These are phyloP conservation scores for Drosophila colorata DNA, from an alignment of 2,888 invertebrate species.

Conservation along the genomic window DNA sequence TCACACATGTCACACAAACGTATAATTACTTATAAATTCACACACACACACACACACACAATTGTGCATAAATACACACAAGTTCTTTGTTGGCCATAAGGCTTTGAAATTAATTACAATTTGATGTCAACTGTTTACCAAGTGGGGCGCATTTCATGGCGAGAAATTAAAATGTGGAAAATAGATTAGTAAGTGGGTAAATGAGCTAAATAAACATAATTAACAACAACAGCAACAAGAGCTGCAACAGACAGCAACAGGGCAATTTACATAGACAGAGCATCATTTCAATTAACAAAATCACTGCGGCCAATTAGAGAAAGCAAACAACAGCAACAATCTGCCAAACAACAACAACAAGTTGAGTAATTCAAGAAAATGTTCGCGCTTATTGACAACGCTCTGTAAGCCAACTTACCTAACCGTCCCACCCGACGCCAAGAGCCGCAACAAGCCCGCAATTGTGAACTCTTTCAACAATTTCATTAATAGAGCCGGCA, in stretches of 20 bases:
- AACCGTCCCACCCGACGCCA: background rate
- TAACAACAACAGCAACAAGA: constrained; percentile 23
- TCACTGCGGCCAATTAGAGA: constrained; percentile 70
- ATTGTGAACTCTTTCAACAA: constrained; percentile 39
- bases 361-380: constrained; percentile 37
- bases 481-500: constrained; percentile 37
- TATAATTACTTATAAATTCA: background rate
- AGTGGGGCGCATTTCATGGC: constrained; percentile 4
- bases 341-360: constrained; percentile 17
- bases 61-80: background rate
- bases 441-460: constrained; percentile 11
- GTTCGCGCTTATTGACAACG: constrained; percentile 26
- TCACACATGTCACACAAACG: background rate
- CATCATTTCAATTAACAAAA: constrained; percentile 67
- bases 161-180: constrained; percentile 30
- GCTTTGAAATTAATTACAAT: constrained; percentile 29
- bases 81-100: constrained; percentile 18
- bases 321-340: constrained; percentile 53
- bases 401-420: constrained; percentile 19
- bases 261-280: constrained; percentile 41
- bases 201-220: constrained; percentile 53
- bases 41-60: background rate
- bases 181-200: constrained; percentile 43
- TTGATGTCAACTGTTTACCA: constrained; percentile 24
- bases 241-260: constrained; percentile 6